phyloP scores from a whole-genome alignment of 2,888 invertebrate species.

The Polydesmus complanatus region DNA sequence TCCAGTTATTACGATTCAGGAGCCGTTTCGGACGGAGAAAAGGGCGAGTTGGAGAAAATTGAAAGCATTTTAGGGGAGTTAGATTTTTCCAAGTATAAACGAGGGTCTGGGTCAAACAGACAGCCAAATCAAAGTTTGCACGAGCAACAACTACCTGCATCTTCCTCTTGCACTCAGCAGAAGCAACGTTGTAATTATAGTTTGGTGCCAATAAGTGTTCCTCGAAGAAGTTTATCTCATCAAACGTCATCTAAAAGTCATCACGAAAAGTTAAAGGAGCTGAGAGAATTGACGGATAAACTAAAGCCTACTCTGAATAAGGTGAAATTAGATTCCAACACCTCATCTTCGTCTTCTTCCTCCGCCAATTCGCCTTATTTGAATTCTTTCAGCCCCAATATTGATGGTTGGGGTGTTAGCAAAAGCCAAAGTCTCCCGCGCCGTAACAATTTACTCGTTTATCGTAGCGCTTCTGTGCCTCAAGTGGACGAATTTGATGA shows the following conservation, averaged over 20 bases:
- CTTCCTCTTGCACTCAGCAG: background rate
- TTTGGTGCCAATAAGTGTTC: background rate
- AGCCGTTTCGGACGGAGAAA: constrained; percentile 17
- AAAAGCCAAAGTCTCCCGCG: constrained; percentile 10
- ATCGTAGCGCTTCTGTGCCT: constrained; percentile 73
- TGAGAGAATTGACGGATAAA: constrained; percentile 62
- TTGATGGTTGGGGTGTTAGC: constrained; percentile 9
- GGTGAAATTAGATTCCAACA: constrained; percentile 21
- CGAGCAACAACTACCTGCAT: background rate
- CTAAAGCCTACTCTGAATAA: constrained; percentile 44
- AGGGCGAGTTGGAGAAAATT: constrained; percentile 20
- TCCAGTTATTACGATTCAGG: background rate
- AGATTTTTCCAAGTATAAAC: constrained; percentile 21
- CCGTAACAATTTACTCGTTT: constrained; percentile 36
- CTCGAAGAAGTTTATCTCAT: background rate
- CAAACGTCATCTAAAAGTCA: background rate
- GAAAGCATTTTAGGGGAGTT: constrained; percentile 21
- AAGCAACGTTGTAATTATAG: no score
- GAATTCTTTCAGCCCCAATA: constrained; percentile 46
- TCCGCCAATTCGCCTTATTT: constrained; percentile 40
- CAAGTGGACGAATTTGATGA: constrained; percentile 54
- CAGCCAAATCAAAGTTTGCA: background rate
- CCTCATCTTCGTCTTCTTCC: constrained; percentile 34
- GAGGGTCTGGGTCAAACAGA: constrained; percentile 11
- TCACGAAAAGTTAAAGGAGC: constrained; percentile 21